Percentiles rank a stretch among this genome's conserved stretches.
Conservation (phyloP, 2,113 vertebrate species). For the Speoplatyrhinus poulsoni region DNA sequence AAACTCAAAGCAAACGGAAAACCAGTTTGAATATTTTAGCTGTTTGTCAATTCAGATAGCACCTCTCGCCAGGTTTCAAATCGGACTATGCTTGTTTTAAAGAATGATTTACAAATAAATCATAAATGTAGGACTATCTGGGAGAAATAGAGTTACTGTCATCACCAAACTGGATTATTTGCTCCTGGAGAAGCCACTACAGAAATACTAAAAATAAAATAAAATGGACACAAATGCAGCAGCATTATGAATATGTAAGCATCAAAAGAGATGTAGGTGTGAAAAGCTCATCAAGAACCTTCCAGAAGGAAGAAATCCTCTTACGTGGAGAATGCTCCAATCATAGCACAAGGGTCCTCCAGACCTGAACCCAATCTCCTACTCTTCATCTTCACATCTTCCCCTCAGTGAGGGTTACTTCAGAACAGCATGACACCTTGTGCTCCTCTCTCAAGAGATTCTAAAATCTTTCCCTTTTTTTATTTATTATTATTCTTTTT, state of each 20-base stretch:
- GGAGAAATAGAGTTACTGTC: not conserved
- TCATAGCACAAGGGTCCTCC: not conserved
- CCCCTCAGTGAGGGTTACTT: not conserved
- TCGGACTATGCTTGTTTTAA: too few species aligned
- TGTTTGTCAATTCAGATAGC: too few species aligned
- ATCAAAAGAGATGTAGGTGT: not conserved
- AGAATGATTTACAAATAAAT: not conserved
- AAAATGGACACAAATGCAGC: not conserved
- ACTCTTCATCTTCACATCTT: not conserved
- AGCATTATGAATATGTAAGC: not conserved
- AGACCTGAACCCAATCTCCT: not conserved
- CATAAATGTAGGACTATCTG: not conserved
- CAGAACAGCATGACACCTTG: not conserved
- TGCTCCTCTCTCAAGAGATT: not conserved
- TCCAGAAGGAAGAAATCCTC: not conserved
- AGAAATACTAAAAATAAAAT: not conserved
- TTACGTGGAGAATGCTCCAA: not conserved
- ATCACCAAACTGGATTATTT: not conserved
- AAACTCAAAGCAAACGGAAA: too few species aligned
- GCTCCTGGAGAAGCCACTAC: not conserved
- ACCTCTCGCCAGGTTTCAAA: too few species aligned
- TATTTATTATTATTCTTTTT: not conserved
- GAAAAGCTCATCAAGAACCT: not conserved
- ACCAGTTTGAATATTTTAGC: too few species aligned
- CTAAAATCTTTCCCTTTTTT: not conserved